Base-by-base conservation (phyloP, 2,113 vertebrate species). In the Vanacampus margaritifer region DNA sequence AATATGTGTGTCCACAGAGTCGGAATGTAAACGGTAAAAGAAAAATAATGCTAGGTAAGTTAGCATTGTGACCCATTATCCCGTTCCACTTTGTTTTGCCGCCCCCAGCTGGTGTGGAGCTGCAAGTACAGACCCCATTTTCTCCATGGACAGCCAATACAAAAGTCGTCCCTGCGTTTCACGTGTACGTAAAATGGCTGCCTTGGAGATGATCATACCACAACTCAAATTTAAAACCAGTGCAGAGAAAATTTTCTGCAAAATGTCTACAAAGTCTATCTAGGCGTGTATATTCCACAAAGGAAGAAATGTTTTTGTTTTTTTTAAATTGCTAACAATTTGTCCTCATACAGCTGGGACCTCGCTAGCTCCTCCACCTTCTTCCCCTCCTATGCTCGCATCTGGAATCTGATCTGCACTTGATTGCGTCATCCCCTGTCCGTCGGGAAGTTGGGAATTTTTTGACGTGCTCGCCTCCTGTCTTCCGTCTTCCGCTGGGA, bases 371-470 rank as follows among this genome's bases (percentile, higher is more conserved):
- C 28, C 24, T 16, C 23, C 21, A 3, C n/a, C 61, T 13, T 53
- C 62, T 28, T 14, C 41, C n/a, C 14, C 24, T 50, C 45, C 61
- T 10, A 79, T 76, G 23, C 84, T 73, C 35, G 92, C 91, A 81
- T 92, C 89, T 1, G 94, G 90, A 79, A 96, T 93, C 90, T 93
- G 92, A 67, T 98, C 94, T 17, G 93, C 80, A 35, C 95, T 94
- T 0, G 93, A 87, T 71, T 93, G 93, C 0, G 84, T 87, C 93
- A 95, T 92, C 96, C 95, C 97, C 50, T 94, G 94, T 73, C 94
- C 94, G 0, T 94, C 93, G 1, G 92, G 90, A 70, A 93, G 74
- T 16, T 91, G 90, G 3, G 90, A 53, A 0, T 74, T 13, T 0
- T 83, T 76, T 5, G 88, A 85, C 0, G 79, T 82, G 23, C 83